Evolutionary conservation across 1,140 invertebrate genomes (phyloP), one percentile per base, ranked within the genome.

Genomic region (Drosophila pseudoobscura): DNA sequence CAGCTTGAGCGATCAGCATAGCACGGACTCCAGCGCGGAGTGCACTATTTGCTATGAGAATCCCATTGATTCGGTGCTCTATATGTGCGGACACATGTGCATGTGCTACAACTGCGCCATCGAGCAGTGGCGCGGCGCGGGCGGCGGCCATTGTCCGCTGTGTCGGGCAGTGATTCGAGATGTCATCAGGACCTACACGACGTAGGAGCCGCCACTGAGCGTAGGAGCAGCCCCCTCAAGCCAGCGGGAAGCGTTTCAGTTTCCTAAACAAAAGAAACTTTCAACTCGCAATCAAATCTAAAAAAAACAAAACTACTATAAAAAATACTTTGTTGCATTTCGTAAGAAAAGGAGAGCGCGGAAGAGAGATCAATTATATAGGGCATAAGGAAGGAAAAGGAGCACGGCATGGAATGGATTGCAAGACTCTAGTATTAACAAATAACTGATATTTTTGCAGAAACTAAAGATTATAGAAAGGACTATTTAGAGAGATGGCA

Each of bases 31-130:
- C 0, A 94, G 93, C 15, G 93, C 92, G 43, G 98, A 99, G 89
- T 99, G 98, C 92, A 97, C 96, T 0, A 97, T 99, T 50, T 99
- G 98, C 92, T 98, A 97, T 89, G 98, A 99, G 91, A 95, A 97
- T 76, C 94, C 94, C 54, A 97, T 98, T 50, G 97, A 99, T 92
- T 96, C 96, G 78, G 98, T 98, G 20, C 93, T 99, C 17, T 99
- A 99, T 90, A 97, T 96, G 93, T 99, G 98, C 92, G 98, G 98
- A 43, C 98, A 99, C 93, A 98, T 99, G 97, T 99, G 98, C 89
- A 98, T 99, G 97, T 99, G 98, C 91, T 99, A 97, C 88, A 93
- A 97, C n/a, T 99, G 98, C 92, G 98, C 98, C 2, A 94, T 96
- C 13, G 96, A 98, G 76, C 97, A 98, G 85, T 98, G 97, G 96